Evolutionary conservation across 2,797 vertebrate species (phyloP), one percentile per base, ranked within the genome.

Genomic region (Notolabrus celidotus): DNA sequence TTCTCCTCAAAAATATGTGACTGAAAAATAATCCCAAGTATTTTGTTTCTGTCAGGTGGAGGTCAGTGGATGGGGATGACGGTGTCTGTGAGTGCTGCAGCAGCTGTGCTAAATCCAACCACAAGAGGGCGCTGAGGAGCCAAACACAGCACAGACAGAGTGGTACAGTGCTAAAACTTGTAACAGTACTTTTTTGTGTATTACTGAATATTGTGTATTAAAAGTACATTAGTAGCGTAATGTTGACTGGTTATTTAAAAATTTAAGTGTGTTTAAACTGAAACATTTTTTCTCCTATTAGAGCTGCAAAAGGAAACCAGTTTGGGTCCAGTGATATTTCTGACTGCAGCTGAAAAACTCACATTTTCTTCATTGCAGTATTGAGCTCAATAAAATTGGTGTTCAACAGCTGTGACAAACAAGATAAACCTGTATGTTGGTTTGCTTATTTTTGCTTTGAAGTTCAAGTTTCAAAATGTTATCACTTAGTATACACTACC

Each of bases 61-160:
- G 59, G 51, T 88, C 85, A 33, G 87, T 57, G 45, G 85, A 89
- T 17, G 79, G 72, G 0, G 51, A 80, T 1, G 68, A 85, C 23
- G 3, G 15, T 9, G 63, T 71, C 10, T 88, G 85, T 46, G 55
- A 70, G 65, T 75, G 76, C 54, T 86, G 88, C 34, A 16, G 27
- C 41, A 31, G 53, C 14, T 23, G 23, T 20, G 5, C 10, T n/a
- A 23, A 43, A 5, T 54, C 23, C n/a, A 31, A 27, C 71, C 86
- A 82, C 43, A 61, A 62, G 89, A 81, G 70, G 67, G 73, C 10
- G 16, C 16, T n/a, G 7, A 73, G 11, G 74, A 74, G 77, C n/a
- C 47, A 19, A 7, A 31, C 41, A 11, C 15, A 36, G 23, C 27
- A 5, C 27, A 33, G 36, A 12, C 25, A 16, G 11, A 52, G 47